Percentiles rank a stretch among this genome's conserved stretches.
phyloP scores from a whole-genome alignment of 2,113 vertebrate species.

The Stigmatopora nigra region DNA sequence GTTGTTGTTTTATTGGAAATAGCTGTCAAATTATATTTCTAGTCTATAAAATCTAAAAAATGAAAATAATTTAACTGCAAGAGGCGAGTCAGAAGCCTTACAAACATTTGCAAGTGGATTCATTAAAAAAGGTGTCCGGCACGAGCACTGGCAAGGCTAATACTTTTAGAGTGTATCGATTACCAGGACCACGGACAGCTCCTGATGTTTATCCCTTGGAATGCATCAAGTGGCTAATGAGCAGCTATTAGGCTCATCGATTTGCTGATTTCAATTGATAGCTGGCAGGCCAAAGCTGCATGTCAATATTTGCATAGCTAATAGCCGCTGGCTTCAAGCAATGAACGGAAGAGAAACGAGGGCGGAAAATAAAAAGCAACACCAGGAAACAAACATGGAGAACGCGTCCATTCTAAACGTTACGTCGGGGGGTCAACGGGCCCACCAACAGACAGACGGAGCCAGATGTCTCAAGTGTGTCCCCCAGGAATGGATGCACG shows the following conservation, averaged over 20 bases:
- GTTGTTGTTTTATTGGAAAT: too few species aligned
- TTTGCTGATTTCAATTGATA: conserved; percentile 96
- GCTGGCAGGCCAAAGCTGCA: conserved; percentile 83
- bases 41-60: background rate
- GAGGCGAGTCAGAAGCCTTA: conserved; percentile 4
- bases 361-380: conserved; percentile 10
- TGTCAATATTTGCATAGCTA: conserved; percentile 89
- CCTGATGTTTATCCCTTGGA: conserved; percentile 73
- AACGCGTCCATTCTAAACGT: background rate
- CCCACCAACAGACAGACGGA: conserved; percentile 49
- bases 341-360: conserved; percentile 62
- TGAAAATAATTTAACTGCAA: background rate
- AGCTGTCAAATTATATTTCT: too few species aligned
- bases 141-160: conserved; percentile 62
- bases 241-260: conserved; percentile 92
- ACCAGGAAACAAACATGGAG: background rate
- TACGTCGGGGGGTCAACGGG: conserved; percentile 45
- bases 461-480: conserved; percentile 76
- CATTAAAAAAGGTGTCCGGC: conserved; percentile 62
- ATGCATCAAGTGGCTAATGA: conserved; percentile 89
- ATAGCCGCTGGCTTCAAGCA: conserved; percentile 77
- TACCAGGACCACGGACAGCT: conserved; percentile 69
- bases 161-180: conserved; percentile 85
- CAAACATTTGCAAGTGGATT: conserved; percentile 19
- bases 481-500: conserved; percentile 43